Percentiles rank a stretch among this genome's conserved stretches.
Evolutionary conservation across 2,797 vertebrate species (phyloP).

Genomic region (Parauchenoglanis punctatus): DNA sequence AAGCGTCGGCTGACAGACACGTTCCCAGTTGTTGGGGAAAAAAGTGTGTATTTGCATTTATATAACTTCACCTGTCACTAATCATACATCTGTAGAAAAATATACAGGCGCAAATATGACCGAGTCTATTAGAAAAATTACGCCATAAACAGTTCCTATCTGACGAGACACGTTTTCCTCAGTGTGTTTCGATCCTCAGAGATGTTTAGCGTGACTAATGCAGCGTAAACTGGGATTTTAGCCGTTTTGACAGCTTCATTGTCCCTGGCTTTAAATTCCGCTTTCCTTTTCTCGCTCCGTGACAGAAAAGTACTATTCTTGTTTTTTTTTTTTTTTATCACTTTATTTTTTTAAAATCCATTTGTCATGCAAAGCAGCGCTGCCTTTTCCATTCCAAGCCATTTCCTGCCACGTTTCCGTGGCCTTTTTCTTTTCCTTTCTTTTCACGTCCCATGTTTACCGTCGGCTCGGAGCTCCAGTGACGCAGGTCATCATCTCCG

Average conservation of each 20-base stretch:
- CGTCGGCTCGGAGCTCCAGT: background rate
- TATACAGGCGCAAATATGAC: background rate
- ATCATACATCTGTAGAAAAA: slow-evolving; percentile 9
- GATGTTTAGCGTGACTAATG: slow-evolving; percentile 64
- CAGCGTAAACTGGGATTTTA: slow-evolving; percentile 60
- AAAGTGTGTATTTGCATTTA: slow-evolving; percentile 35
- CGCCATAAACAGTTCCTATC: background rate
- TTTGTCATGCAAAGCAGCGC: slow-evolving; percentile 53
- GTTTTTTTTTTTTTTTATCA: background rate
- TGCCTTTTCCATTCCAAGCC: background rate
- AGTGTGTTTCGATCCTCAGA: slow-evolving; percentile 46
- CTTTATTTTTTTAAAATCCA: slow-evolving; percentile 16
- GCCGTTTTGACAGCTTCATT: slow-evolving; percentile 60
- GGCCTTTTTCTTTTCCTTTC: background rate
- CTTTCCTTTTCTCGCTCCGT: slow-evolving; percentile 27
- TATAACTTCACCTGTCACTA: slow-evolving; percentile 27
- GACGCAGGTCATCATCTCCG: background rate
- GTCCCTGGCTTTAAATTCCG: slow-evolving; percentile 45
- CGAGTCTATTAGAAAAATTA: slow-evolving; percentile 42
- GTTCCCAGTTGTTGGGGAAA: background rate
- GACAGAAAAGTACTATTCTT: background rate
- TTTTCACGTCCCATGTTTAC: background rate
- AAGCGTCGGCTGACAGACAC: background rate
- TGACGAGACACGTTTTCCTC: background rate
- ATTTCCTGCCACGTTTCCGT: background rate